Evolutionary conservation across 2,888 invertebrate genomes (phyloP), one percentile per base, ranked within the genome.

Genomic region (Buathra laborator): DNA sequence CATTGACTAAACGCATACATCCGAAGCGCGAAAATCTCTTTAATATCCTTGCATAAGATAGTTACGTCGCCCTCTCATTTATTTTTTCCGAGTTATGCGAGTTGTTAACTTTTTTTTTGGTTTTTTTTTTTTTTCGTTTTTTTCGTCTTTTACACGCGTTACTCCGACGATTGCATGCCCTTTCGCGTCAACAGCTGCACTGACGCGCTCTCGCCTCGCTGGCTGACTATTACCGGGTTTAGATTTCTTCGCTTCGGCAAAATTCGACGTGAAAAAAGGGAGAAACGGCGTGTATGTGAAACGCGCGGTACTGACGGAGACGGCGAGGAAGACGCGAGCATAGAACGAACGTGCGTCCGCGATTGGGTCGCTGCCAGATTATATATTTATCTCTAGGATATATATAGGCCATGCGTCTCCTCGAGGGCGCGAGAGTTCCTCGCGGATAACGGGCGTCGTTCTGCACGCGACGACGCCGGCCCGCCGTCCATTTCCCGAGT

Each of bases 371-470:
- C 78, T 80, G 93, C 93, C 93, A 93, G 90, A 86, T 88, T 92
- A 90, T 93, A 93, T 93, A 93, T 93, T 93, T 92, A 91, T 93
- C 91, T 90, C 89, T 90, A 90, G 92, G 92, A 93, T 93, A 93
- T 92, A 93, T 93, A 93, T 91, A 91, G 86, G 85, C 88, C 87
- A 86, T 80, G 74, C 84, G 78, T 83, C 83, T 79, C 83, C 81
- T 86, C 74, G 79, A 81, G 79, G 85, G 83, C 78, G 81, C 71
- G 71, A 85, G 86, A 77, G 71, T 48, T 76, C 46, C 84, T 59
- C 46, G 67, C 72, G 74, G 79, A 75, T 75, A 76, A 76, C 53
- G 59, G 37, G 24, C 29, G 64, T 64, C 48, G 68, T 66, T 51
- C 67, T 53, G 72, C 48, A 81, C 74, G 71, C 79, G 76, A 70